phyloP scores from a whole-genome alignment of 1,140 invertebrate species.

The Cherax quadricarinatus region DNA sequence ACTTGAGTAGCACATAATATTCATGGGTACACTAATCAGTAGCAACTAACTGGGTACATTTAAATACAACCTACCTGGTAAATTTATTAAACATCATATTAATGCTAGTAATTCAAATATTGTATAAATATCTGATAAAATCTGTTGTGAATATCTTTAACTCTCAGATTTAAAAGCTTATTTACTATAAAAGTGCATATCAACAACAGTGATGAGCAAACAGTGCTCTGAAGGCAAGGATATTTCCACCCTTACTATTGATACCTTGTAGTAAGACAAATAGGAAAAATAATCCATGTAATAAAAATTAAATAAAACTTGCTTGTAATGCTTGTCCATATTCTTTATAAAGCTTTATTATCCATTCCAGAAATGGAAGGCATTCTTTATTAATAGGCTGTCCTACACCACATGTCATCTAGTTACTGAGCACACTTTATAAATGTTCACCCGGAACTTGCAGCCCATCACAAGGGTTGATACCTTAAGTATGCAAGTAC shows the following conservation, averaged over 20 bases:
- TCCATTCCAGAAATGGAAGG: not conserved
- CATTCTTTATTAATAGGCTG: not conserved
- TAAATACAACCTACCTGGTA: conserved; percentile 21
- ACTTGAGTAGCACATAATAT: not conserved
- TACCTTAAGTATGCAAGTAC: not conserved
- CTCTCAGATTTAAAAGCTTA: conserved; percentile 35
- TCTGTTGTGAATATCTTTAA: conserved; percentile 16
- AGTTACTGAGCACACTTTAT: not conserved
- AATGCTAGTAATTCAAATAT: not conserved
- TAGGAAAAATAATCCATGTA: not conserved
- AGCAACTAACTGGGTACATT: conserved; percentile 5
- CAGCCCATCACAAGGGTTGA: not conserved
- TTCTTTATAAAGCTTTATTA: too few species aligned
- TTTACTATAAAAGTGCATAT: conserved; percentile 43
- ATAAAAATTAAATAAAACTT: not conserved
- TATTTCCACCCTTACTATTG: not conserved
- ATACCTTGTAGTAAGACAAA: not conserved
- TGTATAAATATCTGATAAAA: conserved; percentile 35
- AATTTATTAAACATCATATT: conserved; percentile 20
- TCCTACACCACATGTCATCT: not conserved
- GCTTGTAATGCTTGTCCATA: not conserved
- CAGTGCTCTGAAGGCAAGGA: not conserved
- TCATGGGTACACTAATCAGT: conserved; percentile 2
- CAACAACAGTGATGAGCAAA: conserved; percentile 49
- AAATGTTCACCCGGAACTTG: not conserved